Evolutionary conservation across 2,797 vertebrate species (phyloP), one percentile per base, ranked within the genome.

Genomic region (Chiroxiphia lanceolata): DNA sequence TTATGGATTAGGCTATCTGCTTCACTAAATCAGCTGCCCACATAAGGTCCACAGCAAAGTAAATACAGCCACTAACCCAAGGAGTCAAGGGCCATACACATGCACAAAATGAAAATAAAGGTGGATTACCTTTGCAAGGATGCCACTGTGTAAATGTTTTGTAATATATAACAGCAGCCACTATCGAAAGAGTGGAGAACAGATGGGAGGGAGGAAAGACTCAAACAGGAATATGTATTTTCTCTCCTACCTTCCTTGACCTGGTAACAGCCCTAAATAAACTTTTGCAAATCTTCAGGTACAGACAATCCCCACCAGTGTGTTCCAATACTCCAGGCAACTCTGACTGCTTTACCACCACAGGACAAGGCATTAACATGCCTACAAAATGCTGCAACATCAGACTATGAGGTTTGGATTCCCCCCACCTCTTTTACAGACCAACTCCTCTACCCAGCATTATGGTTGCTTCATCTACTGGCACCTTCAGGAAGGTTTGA

Each of bases 171-270:
- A 53, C 42, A 71, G 79, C 22, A 36, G 71, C 45, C 71, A 40
- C 75, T 70, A 54, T 74, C 45, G 89, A 57, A 22, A 47, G n/a
- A 80, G 75, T 9, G 10, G 13, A 47, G 65, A 97, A 87, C 90
- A 94, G 89, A 95, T 87, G 71, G 71, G 81, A 70, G 85, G 81
- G 84, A 91, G 78, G 70, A 61, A 82, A 14, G 40, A 65, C 48
- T 77, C 50, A 8, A 68, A 91, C 10, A 87, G 60, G 57, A 70
- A 36, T 6, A 48, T 9, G 33, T 42, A 33, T 85, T 84, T 82
- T 90, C 68, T 89, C 48, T 50, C 23, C 29, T 23, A 57, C 57
- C 36, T 81, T 67, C 54, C 44, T 31, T 7, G 13, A 17, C 48
- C 40, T 75, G 67, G 0, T 67, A 53, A 48, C 60, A 83, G n/a